Conservation (phyloP, 2,888 invertebrate species). For the Orthonevra nobilis region DNA sequence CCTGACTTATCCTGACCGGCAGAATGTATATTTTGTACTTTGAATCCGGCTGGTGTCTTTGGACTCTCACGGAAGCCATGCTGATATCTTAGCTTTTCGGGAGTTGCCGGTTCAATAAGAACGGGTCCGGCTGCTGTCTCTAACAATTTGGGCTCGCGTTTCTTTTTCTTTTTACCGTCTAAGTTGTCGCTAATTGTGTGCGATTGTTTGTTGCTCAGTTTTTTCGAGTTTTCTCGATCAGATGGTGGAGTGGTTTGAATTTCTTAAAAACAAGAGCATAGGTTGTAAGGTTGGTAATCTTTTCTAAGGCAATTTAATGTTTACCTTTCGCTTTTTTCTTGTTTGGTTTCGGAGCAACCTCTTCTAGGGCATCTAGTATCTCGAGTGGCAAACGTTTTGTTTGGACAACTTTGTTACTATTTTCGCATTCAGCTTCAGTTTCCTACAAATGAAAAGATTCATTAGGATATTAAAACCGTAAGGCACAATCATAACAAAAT, state of each 20-base stretch:
- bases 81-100: slow-evolving; percentile 60
- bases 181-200: background rate
- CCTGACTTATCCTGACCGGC: slow-evolving; percentile 58
- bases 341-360: slow-evolving; percentile 12
- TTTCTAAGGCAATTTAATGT: background rate
- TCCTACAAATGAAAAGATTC: too few relatives aligned
- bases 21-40: slow-evolving; percentile 69
- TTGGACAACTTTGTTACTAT: background rate
- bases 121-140: slow-evolving; percentile 75
- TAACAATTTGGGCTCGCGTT: slow-evolving; percentile 14
- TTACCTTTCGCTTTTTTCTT: slow-evolving; percentile 56
- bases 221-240: slow-evolving; percentile 54
- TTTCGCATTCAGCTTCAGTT: too few relatives aligned
- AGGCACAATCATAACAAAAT: too few relatives aligned
- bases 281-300: too few relatives aligned
- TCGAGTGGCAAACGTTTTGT: slow-evolving; percentile 60
- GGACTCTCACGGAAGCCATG: slow-evolving; percentile 74
- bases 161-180: slow-evolving; percentile 21
- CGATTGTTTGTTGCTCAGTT: slow-evolving; percentile 7
- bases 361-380: slow-evolving; percentile 50
- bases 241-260: slow-evolving; percentile 48
- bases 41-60: slow-evolving; percentile 74
- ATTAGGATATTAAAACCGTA: too few relatives aligned
- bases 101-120: slow-evolving; percentile 75
- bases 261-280: slow-evolving; percentile 2